Evolutionary conservation across 2,888 invertebrate species (phyloP).

Genomic region (Anagyrus pseudococci): DNA sequence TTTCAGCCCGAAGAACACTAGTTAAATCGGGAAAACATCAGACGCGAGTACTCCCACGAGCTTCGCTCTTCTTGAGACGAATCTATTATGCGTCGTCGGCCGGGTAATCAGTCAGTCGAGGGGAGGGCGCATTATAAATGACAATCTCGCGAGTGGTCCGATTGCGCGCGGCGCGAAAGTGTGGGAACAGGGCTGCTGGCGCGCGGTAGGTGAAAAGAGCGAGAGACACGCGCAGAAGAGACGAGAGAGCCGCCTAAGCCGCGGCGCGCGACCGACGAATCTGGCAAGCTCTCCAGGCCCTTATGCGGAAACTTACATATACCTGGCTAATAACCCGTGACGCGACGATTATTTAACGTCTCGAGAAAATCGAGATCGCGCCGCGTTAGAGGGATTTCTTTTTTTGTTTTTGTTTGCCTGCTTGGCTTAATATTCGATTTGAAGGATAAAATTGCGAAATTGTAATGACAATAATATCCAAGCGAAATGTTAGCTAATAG

Average conservation of each 20-base stretch:
- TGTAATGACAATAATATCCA: too few relatives aligned
- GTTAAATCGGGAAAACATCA: too few relatives aligned
- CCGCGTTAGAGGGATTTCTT: too few relatives aligned
- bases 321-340: constrained; percentile 5
- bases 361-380: too few relatives aligned
- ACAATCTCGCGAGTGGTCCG: neutral
- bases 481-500: too few relatives aligned
- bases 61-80: neutral
- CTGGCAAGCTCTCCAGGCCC: too few relatives aligned
- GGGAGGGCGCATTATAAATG: neutral
- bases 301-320: constrained; percentile 22
- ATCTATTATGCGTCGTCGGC: neutral
- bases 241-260: neutral
- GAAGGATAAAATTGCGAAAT: too few relatives aligned
- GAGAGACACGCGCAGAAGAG: neutral
- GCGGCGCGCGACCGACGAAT: too few relatives aligned
- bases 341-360: neutral
- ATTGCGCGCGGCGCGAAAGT: constrained; percentile 21
- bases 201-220: neutral
- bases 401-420: too few relatives aligned
- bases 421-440: too few relatives aligned
- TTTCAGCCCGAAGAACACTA: too few relatives aligned
- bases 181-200: constrained; percentile 26
- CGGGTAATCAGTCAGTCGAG: constrained; percentile 1
- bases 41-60: too few relatives aligned